These are phyloP conservation scores for Drosophila quadrilineata DNA, from an alignment of 1,140 invertebrate genomes.

Conservation along the genomic window DNA sequence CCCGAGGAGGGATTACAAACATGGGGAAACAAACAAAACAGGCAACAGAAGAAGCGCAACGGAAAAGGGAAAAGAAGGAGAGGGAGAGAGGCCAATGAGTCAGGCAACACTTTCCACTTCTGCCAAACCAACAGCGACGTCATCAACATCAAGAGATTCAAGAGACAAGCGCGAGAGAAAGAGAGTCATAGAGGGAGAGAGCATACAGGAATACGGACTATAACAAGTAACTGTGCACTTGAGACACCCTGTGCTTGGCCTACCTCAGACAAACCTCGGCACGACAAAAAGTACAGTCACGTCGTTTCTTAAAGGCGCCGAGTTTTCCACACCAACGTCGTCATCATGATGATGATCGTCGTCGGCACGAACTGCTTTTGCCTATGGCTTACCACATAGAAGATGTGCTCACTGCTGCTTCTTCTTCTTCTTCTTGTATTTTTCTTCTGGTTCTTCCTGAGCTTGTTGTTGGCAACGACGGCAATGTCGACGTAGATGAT, in stretches of 20 bases:
- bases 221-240: conserved; percentile 10
- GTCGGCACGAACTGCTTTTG: conserved; percentile 27
- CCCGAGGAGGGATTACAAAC: conserved; percentile 60
- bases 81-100: background rate
- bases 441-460: background rate
- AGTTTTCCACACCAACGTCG: conserved; percentile 44
- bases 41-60: background rate
- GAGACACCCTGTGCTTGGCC: conserved; percentile 31
- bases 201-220: conserved; percentile 12
- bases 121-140: conserved; percentile 16
- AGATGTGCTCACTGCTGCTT: too few relatives aligned
- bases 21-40: conserved; percentile 47
- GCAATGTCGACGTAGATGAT: too few relatives aligned
- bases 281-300: conserved; percentile 51
- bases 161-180: background rate
- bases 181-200: conserved; percentile 1
- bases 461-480: conserved; percentile 9
- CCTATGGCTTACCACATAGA: background rate
- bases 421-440: background rate
- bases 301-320: conserved; percentile 32
- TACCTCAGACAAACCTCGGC: conserved; percentile 7
- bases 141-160: conserved; percentile 16
- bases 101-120: conserved; percentile 37
- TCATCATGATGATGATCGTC: conserved; percentile 23
- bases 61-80: background rate